Base-by-base conservation (phyloP, 2,888 invertebrate genomes). In the Sialis fuliginosa region DNA sequence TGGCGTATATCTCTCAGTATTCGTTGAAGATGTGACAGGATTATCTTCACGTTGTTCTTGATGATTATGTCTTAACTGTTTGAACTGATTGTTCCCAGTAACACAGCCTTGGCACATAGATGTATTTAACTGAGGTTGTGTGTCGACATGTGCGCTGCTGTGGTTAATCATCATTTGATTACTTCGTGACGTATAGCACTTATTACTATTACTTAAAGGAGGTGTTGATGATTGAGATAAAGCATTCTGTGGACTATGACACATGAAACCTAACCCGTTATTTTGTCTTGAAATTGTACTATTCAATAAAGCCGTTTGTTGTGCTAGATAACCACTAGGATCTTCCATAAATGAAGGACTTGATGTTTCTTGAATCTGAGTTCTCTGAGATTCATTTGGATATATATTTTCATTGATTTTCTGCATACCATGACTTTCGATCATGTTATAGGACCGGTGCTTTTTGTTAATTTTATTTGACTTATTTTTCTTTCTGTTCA, bases 311-410 rank as follows among this genome's bases (percentile, higher is more conserved):
- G 85, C 86, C 0, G 91, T 90, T 63, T 92, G 91, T 56, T 91
- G 90, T 5, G 89, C 89, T 54, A 92, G 68, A 65, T 89, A 92
- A 3, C 89, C 91, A 57, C 81, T 85, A 0, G 91, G 90, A 64
- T 92, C 90, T 54, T 92, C 91, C 72, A 91, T 79, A 60, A 90
- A 91, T 33, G 89, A 89, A 1, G 87, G 87, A 52, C 77, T 69
- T 30, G 62, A 54, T 31, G 60, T 53, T 39, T 55, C 55, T 48
- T 59, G 61, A 30, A 57, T 55, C 48, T 58, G 54, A 45, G 64
- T 60, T 51, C 66, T 58, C 53, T 60, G 62, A 50, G 62, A 63
- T 49, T 70, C 72, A 52, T 57, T 58, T 32, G 64, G 69, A 57
- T 75, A 75, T 48, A 75, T 67, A 59, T 75, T 75, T 4, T 49